Evolutionary conservation across 1,140 invertebrate species (phyloP).

Genomic region (Drosophila aff.): DNA sequence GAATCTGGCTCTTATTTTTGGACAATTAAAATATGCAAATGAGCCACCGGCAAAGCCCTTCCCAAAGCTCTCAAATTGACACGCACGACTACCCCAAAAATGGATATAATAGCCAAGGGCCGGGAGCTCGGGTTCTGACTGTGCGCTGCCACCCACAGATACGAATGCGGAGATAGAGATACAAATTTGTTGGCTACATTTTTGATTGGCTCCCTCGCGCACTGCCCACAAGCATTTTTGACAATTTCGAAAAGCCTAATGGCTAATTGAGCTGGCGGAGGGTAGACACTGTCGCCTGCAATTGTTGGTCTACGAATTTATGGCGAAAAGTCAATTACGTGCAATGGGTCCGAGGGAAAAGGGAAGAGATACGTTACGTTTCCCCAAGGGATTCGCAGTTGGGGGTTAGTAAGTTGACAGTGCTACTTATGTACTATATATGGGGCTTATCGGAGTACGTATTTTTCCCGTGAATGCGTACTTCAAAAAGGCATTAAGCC

Average conservation of each 20-base stretch:
- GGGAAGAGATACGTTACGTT: constrained; percentile 11
- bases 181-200: constrained; percentile 66
- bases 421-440: constrained; percentile 23
- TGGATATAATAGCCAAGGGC: constrained; percentile 16
- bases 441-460: constrained; percentile 22
- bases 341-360: neutral
- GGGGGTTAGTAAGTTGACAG: constrained; percentile 44
- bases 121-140: neutral
- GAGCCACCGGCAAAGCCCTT: constrained; percentile 38
- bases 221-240: constrained; percentile 58
- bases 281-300: constrained; percentile 42
- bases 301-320: constrained; percentile 62
- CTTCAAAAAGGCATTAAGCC: constrained; percentile 76
- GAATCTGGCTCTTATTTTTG: constrained; percentile 30
- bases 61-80: constrained; percentile 37
- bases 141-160: constrained; percentile 17
- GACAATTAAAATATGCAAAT: constrained; percentile 76
- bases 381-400: constrained; percentile 26
- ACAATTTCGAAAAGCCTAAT: constrained; percentile 66
- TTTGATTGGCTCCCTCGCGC: constrained; percentile 61
- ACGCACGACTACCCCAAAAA: constrained; percentile 58
- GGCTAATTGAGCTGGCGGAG: constrained; percentile 33
- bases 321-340: constrained; percentile 73
- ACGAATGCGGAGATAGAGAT: constrained; percentile 34
- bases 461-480: constrained; percentile 35